phyloP scores from a whole-genome alignment of 2,797 vertebrate species.

The Argya squamiceps region DNA sequence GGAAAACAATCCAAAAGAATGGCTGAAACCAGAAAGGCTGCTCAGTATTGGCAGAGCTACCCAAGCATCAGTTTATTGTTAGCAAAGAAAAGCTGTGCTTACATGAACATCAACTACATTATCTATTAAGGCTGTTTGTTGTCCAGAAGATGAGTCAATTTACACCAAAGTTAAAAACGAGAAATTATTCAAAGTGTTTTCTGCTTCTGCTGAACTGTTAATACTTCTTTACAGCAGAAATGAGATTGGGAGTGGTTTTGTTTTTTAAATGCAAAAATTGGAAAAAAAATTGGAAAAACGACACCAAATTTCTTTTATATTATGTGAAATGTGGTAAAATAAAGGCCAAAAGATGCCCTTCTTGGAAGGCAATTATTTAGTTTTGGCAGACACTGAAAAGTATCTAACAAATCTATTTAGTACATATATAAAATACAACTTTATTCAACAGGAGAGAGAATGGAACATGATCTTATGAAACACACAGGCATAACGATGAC shows the following conservation, averaged over 20 bases:
- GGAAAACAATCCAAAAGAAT: neutral
- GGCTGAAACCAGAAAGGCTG: neutral
- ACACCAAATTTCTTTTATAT: neutral
- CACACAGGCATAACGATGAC: neutral
- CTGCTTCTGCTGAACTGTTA: neutral
- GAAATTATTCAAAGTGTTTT: neutral
- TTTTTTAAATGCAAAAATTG: neutral
- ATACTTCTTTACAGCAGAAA: neutral
- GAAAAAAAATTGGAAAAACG: neutral
- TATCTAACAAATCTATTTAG: neutral
- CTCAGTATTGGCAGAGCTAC: neutral
- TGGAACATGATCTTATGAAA: neutral
- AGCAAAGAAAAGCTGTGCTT: neutral
- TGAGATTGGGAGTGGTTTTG: neutral
- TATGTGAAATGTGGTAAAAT: neutral
- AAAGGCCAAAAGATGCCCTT: neutral
- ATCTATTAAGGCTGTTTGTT: neutral
- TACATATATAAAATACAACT: neutral
- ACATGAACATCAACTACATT: neutral
- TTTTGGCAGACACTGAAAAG: neutral
- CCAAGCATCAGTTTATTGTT: accelerated
- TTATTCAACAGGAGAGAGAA: neutral
- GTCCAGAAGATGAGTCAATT: neutral
- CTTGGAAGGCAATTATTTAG: neutral
- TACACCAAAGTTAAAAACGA: neutral